These are phyloP conservation scores for Pungitius pungitius DNA, from an alignment of 2,113 vertebrate genomes.

Conservation along the genomic window DNA sequence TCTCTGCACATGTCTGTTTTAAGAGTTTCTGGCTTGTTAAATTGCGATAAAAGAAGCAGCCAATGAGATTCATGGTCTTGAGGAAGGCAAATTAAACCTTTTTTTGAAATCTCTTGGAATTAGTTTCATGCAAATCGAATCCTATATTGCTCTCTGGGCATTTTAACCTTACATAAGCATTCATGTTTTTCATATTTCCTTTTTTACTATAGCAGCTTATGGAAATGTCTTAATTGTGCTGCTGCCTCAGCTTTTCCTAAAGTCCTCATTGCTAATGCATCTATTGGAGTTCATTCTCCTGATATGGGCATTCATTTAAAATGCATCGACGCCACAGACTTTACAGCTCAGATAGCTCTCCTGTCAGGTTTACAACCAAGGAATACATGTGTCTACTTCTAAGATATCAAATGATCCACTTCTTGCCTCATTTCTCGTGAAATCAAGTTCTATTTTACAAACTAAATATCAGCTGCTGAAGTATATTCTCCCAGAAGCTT, in stretches of 20 bases:
- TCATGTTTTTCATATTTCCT: slow-evolving; percentile 7
- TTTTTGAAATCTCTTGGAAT: slow-evolving; percentile 29
- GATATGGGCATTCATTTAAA: background rate
- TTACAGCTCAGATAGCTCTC: background rate
- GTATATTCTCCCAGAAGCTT: background rate
- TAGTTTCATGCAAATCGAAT: slow-evolving; percentile 33
- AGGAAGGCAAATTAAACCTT: slow-evolving; percentile 12
- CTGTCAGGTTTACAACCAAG: background rate
- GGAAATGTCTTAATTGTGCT: slow-evolving; percentile 30
- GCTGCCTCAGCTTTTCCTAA: slow-evolving; percentile 41
- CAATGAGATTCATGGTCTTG: background rate
- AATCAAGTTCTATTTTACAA: background rate
- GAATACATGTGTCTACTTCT: background rate
- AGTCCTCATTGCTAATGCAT: slow-evolving; percentile 14
- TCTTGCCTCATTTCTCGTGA: background rate
- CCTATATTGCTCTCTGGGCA: background rate
- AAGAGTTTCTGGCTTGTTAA: background rate
- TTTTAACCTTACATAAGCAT: slow-evolving; percentile 23
- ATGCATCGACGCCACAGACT: background rate
- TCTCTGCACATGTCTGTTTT: background rate
- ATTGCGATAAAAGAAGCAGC: slow-evolving; percentile 2
- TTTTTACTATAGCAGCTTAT: slow-evolving; percentile 24
- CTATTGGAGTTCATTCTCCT: background rate
- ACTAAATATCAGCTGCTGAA: background rate
- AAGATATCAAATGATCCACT: background rate